These are phyloP conservation scores for Odontomachus brunneus DNA, from an alignment of 1,140 invertebrate species.

Conservation along the genomic window DNA sequence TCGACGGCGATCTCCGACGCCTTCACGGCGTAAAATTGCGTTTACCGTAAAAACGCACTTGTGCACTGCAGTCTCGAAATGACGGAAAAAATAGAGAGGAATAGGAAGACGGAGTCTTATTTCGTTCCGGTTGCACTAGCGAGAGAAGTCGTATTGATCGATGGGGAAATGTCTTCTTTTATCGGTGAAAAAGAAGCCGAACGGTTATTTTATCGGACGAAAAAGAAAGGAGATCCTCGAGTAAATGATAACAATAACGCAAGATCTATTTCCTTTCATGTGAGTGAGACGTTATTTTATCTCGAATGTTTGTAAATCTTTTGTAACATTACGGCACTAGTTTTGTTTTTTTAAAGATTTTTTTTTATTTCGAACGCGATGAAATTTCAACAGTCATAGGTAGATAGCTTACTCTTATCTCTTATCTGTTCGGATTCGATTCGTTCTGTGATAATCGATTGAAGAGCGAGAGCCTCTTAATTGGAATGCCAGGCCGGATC, in stretches of 20 bases:
- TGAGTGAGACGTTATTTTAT: too few relatives aligned
- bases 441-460: slow-evolving; percentile 10
- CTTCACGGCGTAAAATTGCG: too few relatives aligned
- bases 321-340: neutral
- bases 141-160: neutral
- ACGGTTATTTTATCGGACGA: neutral
- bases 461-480: neutral
- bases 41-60: too few relatives aligned
- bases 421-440: slow-evolving; percentile 3
- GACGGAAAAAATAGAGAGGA: too few relatives aligned
- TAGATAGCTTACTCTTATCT: slow-evolving; percentile 6
- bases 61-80: too few relatives aligned
- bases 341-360: neutral
- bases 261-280: neutral
- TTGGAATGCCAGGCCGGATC: slow-evolving; percentile 17
- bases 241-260: too few relatives aligned
- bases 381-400: neutral
- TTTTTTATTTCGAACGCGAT: slow-evolving; percentile 4
- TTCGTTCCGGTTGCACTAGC: too few relatives aligned
- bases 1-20: too few relatives aligned
- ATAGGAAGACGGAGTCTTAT: too few relatives aligned
- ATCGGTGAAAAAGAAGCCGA: neutral
- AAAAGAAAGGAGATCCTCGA: neutral
- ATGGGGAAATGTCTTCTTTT: neutral
- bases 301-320: neutral